Evolutionary conservation across 2,113 vertebrate species (phyloP), one percentile per base, ranked within the genome.

Genomic region (Albula goreensis): DNA sequence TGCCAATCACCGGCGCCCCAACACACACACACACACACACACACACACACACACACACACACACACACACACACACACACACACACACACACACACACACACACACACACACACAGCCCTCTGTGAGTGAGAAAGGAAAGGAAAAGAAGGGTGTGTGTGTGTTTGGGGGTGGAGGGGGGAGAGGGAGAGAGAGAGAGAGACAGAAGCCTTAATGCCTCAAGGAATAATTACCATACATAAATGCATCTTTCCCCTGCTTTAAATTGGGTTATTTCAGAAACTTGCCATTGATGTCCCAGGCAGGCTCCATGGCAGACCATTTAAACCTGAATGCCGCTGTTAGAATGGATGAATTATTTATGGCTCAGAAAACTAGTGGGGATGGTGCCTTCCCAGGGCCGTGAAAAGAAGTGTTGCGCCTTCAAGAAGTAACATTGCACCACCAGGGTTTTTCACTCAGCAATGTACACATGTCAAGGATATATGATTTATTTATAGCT

Each of bases 401-500:
- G 80, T 81, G 83, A 87, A 83, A 79, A 89, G 87, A 90, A 89
- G 82, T 74, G 88, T 88, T 89, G 84, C 80, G 85, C 63, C 88
- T 79, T 52, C 79, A 87, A 89, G 88, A 90, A 89, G 88, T 83
- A 88, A 87, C 86, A 85, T 85, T 81, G 80, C 79, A 85, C 83
- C 81, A 82, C 88, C 49, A 83, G 85, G 88, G 81, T 91, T 79
- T 88, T 85, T 87, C 15, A 41, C 31, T 87, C 85, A 79, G 84
- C 90, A 90, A 90, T 91, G 90, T 88, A 83, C 85, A 88, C 86
- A 25, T 85, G 89, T 93, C 90, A 93, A 90, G 87, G 88, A 86
- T 88, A 86, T 91, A 94, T 95, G 90, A 93, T 93, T 93, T 93
- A 95, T 93, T 94, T 89, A 94, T 89, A 89, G 90, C 89, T 86